Evolutionary conservation across 2,888 invertebrate genomes (phyloP), one percentile per base, ranked within the genome.

Genomic region (Boloria euphrosyne): DNA sequence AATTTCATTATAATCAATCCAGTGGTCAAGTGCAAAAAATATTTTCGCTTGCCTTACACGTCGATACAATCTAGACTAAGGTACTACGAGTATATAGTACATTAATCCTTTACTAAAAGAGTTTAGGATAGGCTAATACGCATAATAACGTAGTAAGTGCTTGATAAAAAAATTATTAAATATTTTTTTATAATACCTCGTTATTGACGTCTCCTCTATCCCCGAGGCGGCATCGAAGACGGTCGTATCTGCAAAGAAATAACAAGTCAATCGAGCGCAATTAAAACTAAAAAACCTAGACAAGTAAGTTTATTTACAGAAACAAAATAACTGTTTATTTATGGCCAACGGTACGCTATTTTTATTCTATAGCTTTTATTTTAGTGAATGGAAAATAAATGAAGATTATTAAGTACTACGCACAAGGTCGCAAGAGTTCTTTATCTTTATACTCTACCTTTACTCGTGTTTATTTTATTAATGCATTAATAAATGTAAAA

Each of bases 231-330:
- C 89, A 87, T 89, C 76, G 79, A 80, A 82, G 79, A 79, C 76
- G 74, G 74, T 84, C 84, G 84, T 79, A 80, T 87, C 89, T 88
- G 84, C 49, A 87, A 87, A 76, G 76, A 80, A 76, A 67, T 65
- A 67, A 65, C 69, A 59, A 67, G 62, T 68, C 63, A 64, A 66
- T 66, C 59, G 38, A 27, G 60, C 47, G 50, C 46, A 62, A 60
- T 62, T 57, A 62, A 55, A 47, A 64, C 38, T 49, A 57, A 66
- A 65, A 51, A 60, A 59, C 43, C 18, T 46, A 13, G 50, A 49
- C 43, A 63, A 66, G 61, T 67, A 70, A 61, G 62, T 72, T 71
- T 57, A 64, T 62, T 67, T 51, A 55, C 54, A 55, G 62, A 53
- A 60, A 51, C 27, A 49, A 55, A 63, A 63, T 52, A 68, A 66